These are phyloP conservation scores for Tokudaia muenninki DNA, from an alignment of 2,797 vertebrate genomes.

Conservation along the genomic window DNA sequence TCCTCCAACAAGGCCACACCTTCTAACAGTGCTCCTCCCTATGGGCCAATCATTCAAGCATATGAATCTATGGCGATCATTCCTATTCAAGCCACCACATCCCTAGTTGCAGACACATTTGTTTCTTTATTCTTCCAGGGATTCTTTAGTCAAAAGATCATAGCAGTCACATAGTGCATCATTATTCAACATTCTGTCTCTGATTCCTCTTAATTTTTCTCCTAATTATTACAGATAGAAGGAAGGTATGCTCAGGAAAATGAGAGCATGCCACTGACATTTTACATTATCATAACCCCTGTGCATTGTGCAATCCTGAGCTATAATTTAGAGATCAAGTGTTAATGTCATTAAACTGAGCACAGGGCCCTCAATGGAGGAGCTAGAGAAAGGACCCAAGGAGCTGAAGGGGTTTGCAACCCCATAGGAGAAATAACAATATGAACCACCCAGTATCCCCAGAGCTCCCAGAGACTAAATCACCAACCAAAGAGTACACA, in stretches of 20 bases:
- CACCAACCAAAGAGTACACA: too few species aligned
- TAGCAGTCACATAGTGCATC: neutral
- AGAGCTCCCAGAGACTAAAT: too few species aligned
- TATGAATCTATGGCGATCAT: neutral
- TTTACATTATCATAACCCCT: conserved; percentile 1
- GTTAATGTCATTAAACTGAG: neutral
- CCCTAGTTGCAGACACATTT: neutral
- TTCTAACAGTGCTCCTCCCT: neutral
- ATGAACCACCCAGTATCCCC: too few species aligned
- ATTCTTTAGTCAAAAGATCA: neutral
- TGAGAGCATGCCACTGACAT: neutral
- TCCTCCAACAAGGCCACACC: neutral
- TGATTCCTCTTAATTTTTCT: neutral
- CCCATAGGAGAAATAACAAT: too few species aligned
- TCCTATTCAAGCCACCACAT: neutral
- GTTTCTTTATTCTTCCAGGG: neutral
- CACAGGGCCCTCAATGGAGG: too few species aligned
- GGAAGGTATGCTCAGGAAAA: conserved; percentile 1
- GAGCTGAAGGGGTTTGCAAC: too few species aligned
- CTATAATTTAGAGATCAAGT: conserved; percentile 2
- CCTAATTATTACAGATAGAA: conserved; percentile 1
- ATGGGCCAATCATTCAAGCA: neutral
- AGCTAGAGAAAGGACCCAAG: too few species aligned
- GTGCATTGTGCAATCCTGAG: neutral
- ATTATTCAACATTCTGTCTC: conserved; percentile 2